These are phyloP conservation scores for Phyllostomus discolor DNA, from an alignment of 2,113 vertebrate genomes.

Conservation along the genomic window DNA sequence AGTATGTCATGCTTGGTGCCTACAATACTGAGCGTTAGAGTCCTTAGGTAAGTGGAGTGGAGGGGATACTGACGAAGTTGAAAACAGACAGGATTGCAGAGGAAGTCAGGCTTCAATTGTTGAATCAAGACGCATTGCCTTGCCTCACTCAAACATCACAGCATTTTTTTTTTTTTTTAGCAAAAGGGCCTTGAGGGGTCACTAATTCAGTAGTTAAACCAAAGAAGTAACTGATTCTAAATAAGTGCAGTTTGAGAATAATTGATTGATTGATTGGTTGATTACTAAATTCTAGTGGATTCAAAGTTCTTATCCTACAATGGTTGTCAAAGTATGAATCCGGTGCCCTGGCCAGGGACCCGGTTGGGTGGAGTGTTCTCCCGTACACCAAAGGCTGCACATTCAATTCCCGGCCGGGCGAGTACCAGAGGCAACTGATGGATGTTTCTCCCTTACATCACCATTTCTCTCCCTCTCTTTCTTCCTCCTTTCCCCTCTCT, in stretches of 20 bases:
- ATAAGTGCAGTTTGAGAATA: constrained; percentile 1
- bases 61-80: background rate
- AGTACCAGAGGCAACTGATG: too few relatives aligned
- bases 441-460: too few relatives aligned
- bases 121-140: background rate
- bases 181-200: background rate
- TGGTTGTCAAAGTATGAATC: background rate
- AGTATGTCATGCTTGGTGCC: background rate
- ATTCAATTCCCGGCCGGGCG: too few relatives aligned
- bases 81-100: background rate
- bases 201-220: background rate
- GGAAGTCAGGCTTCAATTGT: background rate
- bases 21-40: background rate
- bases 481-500: too few relatives aligned
- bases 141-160: constrained; percentile 5
- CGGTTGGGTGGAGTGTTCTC: too few relatives aligned
- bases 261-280: background rate
- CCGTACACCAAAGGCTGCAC: too few relatives aligned
- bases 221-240: background rate
- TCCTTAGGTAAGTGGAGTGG: background rate
- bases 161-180: constrained; percentile 15
- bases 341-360: too few relatives aligned
- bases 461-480: too few relatives aligned
- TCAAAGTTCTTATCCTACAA: background rate
- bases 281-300: background rate